Evolutionary conservation across 2,113 vertebrate species (phyloP), one percentile per base, ranked within the genome.

Genomic region (Sporophila hypoxantha): DNA sequence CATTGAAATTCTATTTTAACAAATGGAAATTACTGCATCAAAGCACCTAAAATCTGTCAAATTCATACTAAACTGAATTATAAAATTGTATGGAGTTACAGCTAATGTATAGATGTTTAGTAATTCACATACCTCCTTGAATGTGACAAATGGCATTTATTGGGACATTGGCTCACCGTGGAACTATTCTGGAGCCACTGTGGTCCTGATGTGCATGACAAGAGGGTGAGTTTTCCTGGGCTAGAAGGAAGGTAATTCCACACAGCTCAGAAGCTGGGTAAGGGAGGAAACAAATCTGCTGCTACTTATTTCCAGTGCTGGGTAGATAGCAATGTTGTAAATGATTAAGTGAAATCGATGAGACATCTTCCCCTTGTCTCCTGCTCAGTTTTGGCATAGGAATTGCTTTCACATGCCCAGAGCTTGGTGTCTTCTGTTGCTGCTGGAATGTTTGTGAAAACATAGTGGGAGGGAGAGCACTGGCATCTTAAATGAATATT

Each of bases 371-470:
- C 89, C 64, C 41, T 89, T 60, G 70, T 86, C 82, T 90, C 85
- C 91, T 90, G 84, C 82, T 92, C 50, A 14, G 3, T 92, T 87
- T 82, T 95, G 94, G 94, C 94, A 66, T 22, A 53, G 55, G 61
- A 87, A 85, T 90, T 73, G 85, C 75, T 82, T 87, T 94, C 82
- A 49, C 76, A 42, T 87, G 91, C 93, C 82, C 78, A 87, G 85
- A 92, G 85, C 85, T 88, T 92, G 81, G 74, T 85, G 36, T 92
- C 88, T 92, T 77, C 70, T 92, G 80, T 77, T 89, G 69, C 90
- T 94, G 53, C 88, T 91, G 88, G 82, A 94, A 75, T 27, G 29
- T 87, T 90, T 88, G 77, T 89, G 93, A 88, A 95, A 95, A 95
- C 90, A 91, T 47, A 88, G 93, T 91, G 50, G 90, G 92, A 93